Conservation (phyloP, 92 coral and sea anemone genomes). For the Parazoanthus swiftii region DNA sequence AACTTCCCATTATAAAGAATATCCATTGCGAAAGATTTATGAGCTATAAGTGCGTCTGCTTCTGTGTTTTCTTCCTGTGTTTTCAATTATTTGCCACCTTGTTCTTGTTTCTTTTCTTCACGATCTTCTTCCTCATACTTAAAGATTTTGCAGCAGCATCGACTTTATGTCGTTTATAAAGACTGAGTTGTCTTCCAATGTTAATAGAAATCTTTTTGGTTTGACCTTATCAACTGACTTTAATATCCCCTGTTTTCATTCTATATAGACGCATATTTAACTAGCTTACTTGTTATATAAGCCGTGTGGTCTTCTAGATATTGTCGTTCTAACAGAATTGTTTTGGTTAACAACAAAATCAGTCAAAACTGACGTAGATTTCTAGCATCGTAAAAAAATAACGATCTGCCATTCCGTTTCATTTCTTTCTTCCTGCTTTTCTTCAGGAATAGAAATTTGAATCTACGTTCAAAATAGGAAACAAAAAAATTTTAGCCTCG, state of each 20-base stretch:
- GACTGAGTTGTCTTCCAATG: neutral
- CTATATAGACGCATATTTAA: neutral
- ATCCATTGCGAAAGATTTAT: neutral
- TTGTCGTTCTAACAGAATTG: neutral
- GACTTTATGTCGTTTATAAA: neutral
- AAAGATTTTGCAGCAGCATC: neutral
- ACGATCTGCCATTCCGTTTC: neutral
- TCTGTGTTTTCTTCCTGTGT: neutral
- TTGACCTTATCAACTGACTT: neutral
- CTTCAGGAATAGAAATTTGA: neutral
- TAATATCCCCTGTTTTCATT: neutral
- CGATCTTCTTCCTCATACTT: neutral
- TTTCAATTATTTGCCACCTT: neutral
- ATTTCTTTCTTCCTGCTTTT: neutral
- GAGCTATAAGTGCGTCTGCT: neutral
- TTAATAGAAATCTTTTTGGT: neutral
- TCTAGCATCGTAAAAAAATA: neutral
- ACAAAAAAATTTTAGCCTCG: neutral
- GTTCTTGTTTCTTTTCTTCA: neutral
- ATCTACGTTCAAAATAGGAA: neutral
- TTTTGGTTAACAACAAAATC: conserved; percentile 9
- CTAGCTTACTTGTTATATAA: conserved; percentile 24
- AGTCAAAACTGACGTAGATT: neutral
- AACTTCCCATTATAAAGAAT: conserved; percentile 14
- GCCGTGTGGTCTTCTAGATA: conserved; percentile 13